Percentiles rank a stretch among this genome's conserved stretches.
Evolutionary conservation across 92 coral and sea anemone genomes (phyloP).

Genomic region (Epizoanthus scotinus): DNA sequence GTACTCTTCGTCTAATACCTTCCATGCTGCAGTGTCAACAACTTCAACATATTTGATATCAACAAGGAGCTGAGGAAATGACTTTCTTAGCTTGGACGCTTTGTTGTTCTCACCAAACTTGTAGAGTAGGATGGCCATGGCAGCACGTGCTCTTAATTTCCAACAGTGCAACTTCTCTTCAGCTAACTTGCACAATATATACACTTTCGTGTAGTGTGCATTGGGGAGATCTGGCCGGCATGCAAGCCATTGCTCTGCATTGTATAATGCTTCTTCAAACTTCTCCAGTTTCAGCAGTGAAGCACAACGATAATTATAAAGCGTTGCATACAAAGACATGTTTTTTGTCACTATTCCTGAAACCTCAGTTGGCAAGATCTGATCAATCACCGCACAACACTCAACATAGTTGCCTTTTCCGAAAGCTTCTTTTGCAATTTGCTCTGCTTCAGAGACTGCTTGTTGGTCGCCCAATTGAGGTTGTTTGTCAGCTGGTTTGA

Average conservation of each 20-base stretch:
- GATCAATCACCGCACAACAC: constrained; percentile 4
- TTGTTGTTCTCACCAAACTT: not conserved
- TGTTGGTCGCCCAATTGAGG: too few relatives aligned
- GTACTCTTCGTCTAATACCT: not conserved
- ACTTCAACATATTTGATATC: not conserved
- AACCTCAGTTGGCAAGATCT: not conserved
- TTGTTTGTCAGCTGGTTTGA: not conserved
- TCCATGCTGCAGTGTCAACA: not conserved
- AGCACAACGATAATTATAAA: constrained; percentile 20
- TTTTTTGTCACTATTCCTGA: too few relatives aligned
- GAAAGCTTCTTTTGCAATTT: not conserved
- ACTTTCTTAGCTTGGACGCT: not conserved
- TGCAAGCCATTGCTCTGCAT: not conserved
- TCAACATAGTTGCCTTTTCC: not conserved
- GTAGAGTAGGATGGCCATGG: constrained; percentile 2
- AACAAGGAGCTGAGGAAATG: constrained; percentile 5
- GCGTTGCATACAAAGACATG: not conserved
- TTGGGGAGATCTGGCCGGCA: not conserved
- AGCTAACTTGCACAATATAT: constrained; percentile 11
- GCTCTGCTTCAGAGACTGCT: not conserved
- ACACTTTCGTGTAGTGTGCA: constrained; percentile 1
- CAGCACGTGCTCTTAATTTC: constrained; percentile 29
- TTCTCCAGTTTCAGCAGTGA: not conserved
- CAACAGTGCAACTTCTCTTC: not conserved
- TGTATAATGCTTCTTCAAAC: not conserved